These are phyloP conservation scores for Paramisgurnus dabryanus DNA, from an alignment of 2,113 vertebrate species.

Conservation along the genomic window DNA sequence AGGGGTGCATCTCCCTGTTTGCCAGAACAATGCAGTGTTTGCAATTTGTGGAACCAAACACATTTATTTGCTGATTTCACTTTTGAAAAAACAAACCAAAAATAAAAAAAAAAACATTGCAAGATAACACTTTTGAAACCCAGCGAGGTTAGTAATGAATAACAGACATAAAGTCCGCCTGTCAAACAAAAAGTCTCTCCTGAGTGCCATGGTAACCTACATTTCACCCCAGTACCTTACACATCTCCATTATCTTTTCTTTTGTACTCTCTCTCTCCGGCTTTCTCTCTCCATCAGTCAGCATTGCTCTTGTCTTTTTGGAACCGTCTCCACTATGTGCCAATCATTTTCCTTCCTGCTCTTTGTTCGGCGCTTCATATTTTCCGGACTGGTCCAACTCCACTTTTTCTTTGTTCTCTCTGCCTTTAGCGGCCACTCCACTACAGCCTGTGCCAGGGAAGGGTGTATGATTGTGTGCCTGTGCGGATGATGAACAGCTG, in stretches of 20 bases:
- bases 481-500: conserved; percentile 11
- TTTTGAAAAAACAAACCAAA: too few relatives aligned
- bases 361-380: conserved; percentile 27
- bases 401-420: conserved; percentile 32
- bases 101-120: too few relatives aligned
- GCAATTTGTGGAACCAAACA: too few relatives aligned
- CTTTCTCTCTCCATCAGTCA: conserved; percentile 21
- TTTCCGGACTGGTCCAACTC: conserved; percentile 17
- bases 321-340: background rate
- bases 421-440: conserved; percentile 9
- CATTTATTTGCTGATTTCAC: too few relatives aligned
- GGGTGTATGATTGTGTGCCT: conserved; percentile 2
- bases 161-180: background rate
- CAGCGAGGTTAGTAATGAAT: too few relatives aligned
- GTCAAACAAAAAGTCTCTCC: background rate
- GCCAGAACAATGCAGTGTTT: too few relatives aligned
- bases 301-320: conserved; percentile 1
- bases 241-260: conserved; percentile 42
- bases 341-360: conserved; percentile 25
- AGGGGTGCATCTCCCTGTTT: too few relatives aligned
- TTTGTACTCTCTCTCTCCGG: background rate
- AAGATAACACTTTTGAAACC: too few relatives aligned
- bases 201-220: conserved; percentile 43
- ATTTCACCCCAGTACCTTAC: conserved; percentile 53
- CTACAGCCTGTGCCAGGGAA: conserved; percentile 25